phyloP scores from a whole-genome alignment of 2,888 invertebrate species.

The Muscina levida region DNA sequence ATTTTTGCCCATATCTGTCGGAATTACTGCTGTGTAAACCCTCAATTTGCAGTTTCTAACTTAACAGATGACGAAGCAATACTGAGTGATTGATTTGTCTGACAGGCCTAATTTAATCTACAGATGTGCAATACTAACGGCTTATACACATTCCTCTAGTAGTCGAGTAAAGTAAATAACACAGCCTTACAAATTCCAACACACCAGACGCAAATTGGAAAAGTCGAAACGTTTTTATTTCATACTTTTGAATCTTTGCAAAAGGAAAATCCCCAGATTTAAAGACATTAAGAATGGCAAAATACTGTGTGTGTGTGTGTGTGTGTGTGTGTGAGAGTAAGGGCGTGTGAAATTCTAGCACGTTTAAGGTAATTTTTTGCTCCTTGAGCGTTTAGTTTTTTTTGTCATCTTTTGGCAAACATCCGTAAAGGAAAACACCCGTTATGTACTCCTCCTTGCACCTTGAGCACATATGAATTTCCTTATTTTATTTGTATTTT shows the following conservation, averaged over 20 bases:
- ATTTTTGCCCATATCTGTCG: too few species aligned
- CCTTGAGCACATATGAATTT: constrained; percentile 31
- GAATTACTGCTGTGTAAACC: too few species aligned
- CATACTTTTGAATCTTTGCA: constrained; percentile 38
- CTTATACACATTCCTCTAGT: neutral
- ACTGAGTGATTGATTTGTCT: too few species aligned
- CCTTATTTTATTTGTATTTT: neutral
- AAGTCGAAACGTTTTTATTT: constrained; percentile 41
- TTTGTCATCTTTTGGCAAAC: constrained; percentile 44
- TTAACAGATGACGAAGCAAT: too few species aligned
- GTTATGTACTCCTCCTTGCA: constrained; percentile 28
- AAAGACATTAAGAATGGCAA: neutral
- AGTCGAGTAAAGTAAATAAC: neutral
- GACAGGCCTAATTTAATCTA: neutral
- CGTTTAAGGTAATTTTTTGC: constrained; percentile 47
- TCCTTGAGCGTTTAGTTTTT: constrained; percentile 14
- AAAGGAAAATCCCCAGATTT: neutral
- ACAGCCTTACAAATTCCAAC: neutral
- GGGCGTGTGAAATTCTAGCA: constrained; percentile 42
- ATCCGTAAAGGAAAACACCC: constrained; percentile 49
- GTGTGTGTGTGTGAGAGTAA: constrained; percentile 13
- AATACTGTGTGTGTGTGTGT: too few species aligned
- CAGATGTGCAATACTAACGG: neutral
- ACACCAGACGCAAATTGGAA: constrained; percentile 19
- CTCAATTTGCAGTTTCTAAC: too few species aligned